These are phyloP conservation scores for Melieria picta DNA, from an alignment of 2,888 invertebrate species.

Conservation along the genomic window DNA sequence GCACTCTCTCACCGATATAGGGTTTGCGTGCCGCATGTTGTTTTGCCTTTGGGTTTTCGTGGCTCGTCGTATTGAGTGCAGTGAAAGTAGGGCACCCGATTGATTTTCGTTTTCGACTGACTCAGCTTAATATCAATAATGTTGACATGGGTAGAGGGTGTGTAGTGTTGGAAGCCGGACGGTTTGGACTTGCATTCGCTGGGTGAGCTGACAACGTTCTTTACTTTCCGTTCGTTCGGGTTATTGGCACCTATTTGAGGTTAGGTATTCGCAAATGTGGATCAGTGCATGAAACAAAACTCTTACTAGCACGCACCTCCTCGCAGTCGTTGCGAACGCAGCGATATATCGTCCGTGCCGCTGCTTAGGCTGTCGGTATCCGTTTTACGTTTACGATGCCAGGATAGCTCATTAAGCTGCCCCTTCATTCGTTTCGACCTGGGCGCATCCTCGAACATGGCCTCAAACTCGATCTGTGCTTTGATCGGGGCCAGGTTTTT, in stretches of 20 bases:
- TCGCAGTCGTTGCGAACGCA: not conserved
- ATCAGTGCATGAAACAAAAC: conserved; percentile 22
- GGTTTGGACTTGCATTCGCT: conserved; percentile 44
- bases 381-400: not conserved
- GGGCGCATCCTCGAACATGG: conserved; percentile 48
- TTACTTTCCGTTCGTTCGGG: conserved; percentile 35
- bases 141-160: conserved; percentile 42
- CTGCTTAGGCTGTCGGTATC: not conserved
- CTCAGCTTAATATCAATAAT: conserved; percentile 53
- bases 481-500: conserved; percentile 42
- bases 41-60: conserved; percentile 32
- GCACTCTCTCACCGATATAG: conserved; percentile 55
- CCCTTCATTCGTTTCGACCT: conserved; percentile 34
- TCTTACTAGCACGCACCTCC: conserved; percentile 10
- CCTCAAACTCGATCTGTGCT: conserved; percentile 42
- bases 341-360: not conserved
- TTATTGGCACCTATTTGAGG: conserved; percentile 37
- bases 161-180: conserved; percentile 44
- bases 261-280: not conserved
- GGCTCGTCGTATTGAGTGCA: conserved; percentile 40
- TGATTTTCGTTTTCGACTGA: conserved; percentile 36
- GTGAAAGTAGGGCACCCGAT: conserved; percentile 42
- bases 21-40: conserved; percentile 59
- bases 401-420: conserved; percentile 35
- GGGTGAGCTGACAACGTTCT: conserved; percentile 44